Percentiles rank a stretch among this genome's conserved stretches.
These are phyloP conservation scores for Brachionus rotundiformis DNA, from an alignment of 1,140 invertebrate species.

Conservation along the genomic window DNA sequence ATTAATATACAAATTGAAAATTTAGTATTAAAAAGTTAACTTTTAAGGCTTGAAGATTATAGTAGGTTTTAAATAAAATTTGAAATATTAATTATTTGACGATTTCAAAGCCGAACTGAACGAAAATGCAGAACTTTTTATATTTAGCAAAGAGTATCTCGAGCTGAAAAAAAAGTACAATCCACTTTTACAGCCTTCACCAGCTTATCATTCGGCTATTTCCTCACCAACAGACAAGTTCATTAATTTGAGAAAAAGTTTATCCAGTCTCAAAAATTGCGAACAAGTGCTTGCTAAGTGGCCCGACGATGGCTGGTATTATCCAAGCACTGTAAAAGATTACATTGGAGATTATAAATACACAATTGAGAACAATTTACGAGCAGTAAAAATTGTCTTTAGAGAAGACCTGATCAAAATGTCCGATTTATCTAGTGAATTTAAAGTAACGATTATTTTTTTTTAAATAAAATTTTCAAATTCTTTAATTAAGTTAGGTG, in stretches of 20 bases:
- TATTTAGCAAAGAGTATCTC: conserved; percentile 33
- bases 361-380: conserved; percentile 41
- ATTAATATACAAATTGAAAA: background rate
- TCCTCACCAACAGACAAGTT: background rate
- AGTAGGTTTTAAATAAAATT: background rate
- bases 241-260: conserved; percentile 18
- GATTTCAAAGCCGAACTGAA: background rate
- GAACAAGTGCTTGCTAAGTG: conserved; percentile 54
- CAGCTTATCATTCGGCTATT: background rate
- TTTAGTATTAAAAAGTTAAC: background rate
- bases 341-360: conserved; percentile 34
- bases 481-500: background rate
- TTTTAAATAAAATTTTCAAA: conserved; percentile 54
- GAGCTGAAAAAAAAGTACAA: conserved; percentile 1
- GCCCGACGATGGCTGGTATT: conserved; percentile 42
- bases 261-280: conserved; percentile 49
- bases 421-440: background rate
- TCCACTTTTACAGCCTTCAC: background rate
- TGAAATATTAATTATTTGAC: background rate
- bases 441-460: background rate
- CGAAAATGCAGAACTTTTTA: background rate
- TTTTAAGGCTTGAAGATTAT: background rate
- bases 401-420: conserved; percentile 37
- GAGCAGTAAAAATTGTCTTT: background rate
- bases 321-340: conserved; percentile 39